Base-by-base conservation (phyloP, 2,113 vertebrate species). In the Gobius niger region DNA sequence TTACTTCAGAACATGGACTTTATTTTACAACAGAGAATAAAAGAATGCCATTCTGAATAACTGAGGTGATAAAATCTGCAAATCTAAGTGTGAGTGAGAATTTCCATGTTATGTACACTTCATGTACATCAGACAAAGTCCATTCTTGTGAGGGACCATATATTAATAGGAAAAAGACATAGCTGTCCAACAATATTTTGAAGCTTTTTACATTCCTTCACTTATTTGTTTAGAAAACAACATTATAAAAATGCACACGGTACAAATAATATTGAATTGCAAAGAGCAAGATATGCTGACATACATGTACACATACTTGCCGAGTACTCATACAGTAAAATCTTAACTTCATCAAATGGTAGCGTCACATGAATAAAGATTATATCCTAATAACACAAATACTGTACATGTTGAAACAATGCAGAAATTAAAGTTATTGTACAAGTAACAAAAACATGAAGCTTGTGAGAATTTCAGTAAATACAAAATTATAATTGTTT, bases 241-340 rank as follows among this genome's bases (percentile, higher is more conserved):
- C 95, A 96, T 96, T 96, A 96, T 96, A 98, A 98, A 96, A 97
- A 98, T 98, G 94, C 96, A 96, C 95, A 97, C 95, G 94, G 94
- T 98, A 99, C 95, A 96, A 99, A 98, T 94, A 94, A 97, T 96
- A 94, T 90, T 87, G 93, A 94, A 94, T 91, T 93, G 94, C 93
- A 95, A 96, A 95, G 94, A 94, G 95, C 94, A 95, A 92, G 93
- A 93, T 96, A 95, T 94, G 94, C 93, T 89, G 92, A 94, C 93
- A 93, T 89, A 96, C 91, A 95, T 94, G 88, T 94, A 93, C 91
- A 96, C 94, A 94, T 93, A 93, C 93, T 95, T 92, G 92, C 93
- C 92, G 93, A 94, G 93, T 94, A 95, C 96, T 95, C 93, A 96
- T 94, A 98, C 93, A 94, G 91, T 91, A 87, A 83, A 82, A 89